A percentile compares a stretch with the other conserved stretches of the same genome.
Conservation (phyloP, 2,888 invertebrate genomes). For the Laothoe populi region DNA sequence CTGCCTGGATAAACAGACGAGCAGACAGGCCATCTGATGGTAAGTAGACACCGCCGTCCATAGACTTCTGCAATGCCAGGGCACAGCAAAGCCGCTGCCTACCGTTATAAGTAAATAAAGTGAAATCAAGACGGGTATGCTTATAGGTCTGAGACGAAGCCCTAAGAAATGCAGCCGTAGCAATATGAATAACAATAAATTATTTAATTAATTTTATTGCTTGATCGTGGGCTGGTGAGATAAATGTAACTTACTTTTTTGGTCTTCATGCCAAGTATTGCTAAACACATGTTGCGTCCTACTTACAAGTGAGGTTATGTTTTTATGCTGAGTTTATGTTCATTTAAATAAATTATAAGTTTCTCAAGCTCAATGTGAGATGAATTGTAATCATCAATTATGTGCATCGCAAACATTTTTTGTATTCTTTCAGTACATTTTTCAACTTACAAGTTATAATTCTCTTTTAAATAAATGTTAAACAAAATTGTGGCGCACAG, state of each 20-base stretch:
- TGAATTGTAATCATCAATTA: not conserved
- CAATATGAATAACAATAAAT: too few species aligned
- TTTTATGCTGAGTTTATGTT: slow-evolving; percentile 21
- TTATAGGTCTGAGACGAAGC: too few species aligned
- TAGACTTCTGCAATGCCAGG: too few species aligned
- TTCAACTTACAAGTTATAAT: not conserved
- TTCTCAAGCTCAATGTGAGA: slow-evolving; percentile 10
- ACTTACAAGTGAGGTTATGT: slow-evolving; percentile 13
- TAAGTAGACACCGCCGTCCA: too few species aligned
- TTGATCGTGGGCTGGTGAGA: not conserved
- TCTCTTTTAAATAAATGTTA: not conserved
- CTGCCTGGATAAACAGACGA: too few species aligned
- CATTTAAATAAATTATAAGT: slow-evolving; percentile 8
- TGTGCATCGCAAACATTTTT: not conserved
- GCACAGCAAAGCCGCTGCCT: too few species aligned
- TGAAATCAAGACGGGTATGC: too few species aligned
- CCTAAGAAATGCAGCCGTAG: too few species aligned
- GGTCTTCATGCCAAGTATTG: slow-evolving; percentile 1
- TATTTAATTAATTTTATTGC: not conserved
- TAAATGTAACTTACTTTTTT: not conserved
- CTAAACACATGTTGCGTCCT: slow-evolving; percentile 7
- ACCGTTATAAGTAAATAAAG: too few species aligned
- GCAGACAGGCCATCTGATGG: too few species aligned
- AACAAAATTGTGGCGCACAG: too few species aligned
- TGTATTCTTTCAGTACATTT: not conserved